These are phyloP conservation scores for Amorpha juglandis DNA, from an alignment of 2,888 invertebrate species.

Conservation along the genomic window DNA sequence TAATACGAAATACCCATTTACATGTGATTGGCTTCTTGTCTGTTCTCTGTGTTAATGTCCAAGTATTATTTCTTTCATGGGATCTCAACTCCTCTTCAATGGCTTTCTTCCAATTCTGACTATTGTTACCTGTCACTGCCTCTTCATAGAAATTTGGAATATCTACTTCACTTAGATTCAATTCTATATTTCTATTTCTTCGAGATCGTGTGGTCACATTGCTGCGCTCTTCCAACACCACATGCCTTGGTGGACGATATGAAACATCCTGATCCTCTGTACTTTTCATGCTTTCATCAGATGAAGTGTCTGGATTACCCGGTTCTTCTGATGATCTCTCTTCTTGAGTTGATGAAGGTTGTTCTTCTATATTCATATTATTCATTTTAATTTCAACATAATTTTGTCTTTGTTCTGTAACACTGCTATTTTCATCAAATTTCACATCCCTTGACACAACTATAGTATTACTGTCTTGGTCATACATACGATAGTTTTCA, in stretches of 20 bases:
- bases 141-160: conserved; percentile 30
- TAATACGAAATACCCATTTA: conserved; percentile 33
- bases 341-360: no score
- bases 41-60: conserved; percentile 25
- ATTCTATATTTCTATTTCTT: conserved; percentile 32
- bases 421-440: conserved; percentile 48
- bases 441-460: conserved; percentile 43
- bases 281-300: no score
- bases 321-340: no score
- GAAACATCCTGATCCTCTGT: no score
- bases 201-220: conserved; percentile 37
- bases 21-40: conserved; percentile 25
- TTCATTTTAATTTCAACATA: no score
- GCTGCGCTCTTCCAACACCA: no score
- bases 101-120: conserved; percentile 29
- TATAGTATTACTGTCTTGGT: conserved; percentile 35
- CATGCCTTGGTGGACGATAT: no score
- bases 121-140: conserved; percentile 26
- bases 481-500: conserved; percentile 46
- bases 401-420: no score
- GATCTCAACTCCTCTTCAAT: conserved; percentile 32
- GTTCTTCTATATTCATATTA: no score
- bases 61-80: conserved; percentile 33
- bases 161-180: no score
- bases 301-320: no score